Percentiles rank a stretch among this genome's conserved stretches.
Conservation (phyloP, 2,113 vertebrate species). For the Elephantulus edwardii region DNA sequence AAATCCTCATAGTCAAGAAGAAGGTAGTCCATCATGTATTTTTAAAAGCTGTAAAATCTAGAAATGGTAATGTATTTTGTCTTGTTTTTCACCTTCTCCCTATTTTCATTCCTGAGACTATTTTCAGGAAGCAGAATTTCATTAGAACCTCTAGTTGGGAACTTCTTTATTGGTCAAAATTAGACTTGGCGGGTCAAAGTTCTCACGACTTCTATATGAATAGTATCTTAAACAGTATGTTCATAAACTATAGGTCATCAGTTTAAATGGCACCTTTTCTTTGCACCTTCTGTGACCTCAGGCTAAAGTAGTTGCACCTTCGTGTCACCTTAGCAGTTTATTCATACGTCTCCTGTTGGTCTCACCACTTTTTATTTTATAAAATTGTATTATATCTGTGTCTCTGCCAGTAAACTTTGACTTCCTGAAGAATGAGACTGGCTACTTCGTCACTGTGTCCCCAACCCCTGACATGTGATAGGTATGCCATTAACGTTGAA, state of each 20-base stretch:
- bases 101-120: conserved; percentile 18
- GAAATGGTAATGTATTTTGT: background rate
- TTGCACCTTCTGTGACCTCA: background rate
- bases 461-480: background rate
- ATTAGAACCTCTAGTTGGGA: conserved; percentile 14
- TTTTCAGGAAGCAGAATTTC: conserved; percentile 2
- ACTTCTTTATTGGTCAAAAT: background rate
- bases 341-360: background rate
- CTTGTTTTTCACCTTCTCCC: background rate
- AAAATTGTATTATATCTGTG: background rate
- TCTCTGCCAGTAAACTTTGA: background rate
- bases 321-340: background rate
- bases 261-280: background rate
- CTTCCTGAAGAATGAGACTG: background rate
- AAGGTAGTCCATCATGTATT: conserved; percentile 63
- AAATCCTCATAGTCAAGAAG: conserved; percentile 35
- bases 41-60: conserved; percentile 55
- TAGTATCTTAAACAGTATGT: background rate
- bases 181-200: background rate
- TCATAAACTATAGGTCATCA: background rate
- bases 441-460: background rate
- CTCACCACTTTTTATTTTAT: background rate
- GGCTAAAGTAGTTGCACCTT: background rate
- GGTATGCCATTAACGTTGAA: background rate
- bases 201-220: background rate